Percentiles rank a stretch among this genome's conserved stretches.
Evolutionary conservation across 2,888 invertebrate genomes (phyloP).

Genomic region (Calameuta idolon): DNA sequence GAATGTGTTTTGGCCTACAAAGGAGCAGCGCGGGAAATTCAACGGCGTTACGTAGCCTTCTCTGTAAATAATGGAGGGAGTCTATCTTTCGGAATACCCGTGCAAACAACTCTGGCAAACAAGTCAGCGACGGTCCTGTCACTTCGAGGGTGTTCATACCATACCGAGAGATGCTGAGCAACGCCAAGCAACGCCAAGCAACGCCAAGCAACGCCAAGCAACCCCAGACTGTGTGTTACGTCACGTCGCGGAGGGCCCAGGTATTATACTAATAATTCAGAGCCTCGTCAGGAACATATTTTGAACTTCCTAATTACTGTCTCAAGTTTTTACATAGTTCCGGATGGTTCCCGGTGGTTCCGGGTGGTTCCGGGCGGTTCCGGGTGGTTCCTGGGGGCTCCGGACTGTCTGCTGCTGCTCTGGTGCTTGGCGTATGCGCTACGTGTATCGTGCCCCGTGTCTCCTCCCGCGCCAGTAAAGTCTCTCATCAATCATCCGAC

Average conservation of each 20-base stretch:
- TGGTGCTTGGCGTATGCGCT: not conserved
- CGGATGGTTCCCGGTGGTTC: not conserved
- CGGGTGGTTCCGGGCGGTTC: not conserved
- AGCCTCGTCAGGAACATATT: conserved; percentile 11
- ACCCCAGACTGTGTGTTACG: not conserved
- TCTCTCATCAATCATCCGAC: conserved; percentile 44
- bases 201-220: no score
- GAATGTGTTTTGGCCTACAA: conserved; percentile 1
- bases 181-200: no score
- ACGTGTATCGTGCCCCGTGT: not conserved
- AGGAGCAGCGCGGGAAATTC: not conserved
- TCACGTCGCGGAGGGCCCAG: not conserved
- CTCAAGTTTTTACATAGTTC: conserved; percentile 22
- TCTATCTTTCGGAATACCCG: conserved; percentile 3
- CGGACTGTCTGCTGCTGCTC: not conserved
- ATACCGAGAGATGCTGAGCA: not conserved
- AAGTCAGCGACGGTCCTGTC: not conserved
- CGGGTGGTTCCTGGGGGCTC: not conserved
- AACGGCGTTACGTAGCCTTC: not conserved
- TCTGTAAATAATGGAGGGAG: conserved; percentile 7
- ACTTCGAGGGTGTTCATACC: not conserved
- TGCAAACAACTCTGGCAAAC: conserved; percentile 2
- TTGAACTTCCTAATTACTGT: conserved; percentile 23
- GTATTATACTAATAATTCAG: conserved; percentile 4
- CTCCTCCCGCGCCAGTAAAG: conserved; percentile 18